Percentiles rank a stretch among this genome's conserved stretches.
Conservation (phyloP, 1,140 invertebrate genomes). For the Limonius californicus region DNA sequence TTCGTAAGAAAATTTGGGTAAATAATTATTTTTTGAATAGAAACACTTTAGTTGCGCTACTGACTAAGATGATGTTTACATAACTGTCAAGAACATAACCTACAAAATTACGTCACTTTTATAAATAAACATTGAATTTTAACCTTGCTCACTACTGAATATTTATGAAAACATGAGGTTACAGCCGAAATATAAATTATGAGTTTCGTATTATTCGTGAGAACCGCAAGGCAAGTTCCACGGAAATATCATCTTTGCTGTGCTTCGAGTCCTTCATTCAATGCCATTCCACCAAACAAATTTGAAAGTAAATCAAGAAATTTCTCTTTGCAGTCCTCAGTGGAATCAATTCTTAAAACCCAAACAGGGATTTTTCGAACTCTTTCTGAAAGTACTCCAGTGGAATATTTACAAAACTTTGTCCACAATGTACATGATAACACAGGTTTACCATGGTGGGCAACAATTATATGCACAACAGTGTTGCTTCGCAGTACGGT, state of each 20-base stretch:
- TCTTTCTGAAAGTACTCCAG: constrained; percentile 62
- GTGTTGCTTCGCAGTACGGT: constrained; percentile 60
- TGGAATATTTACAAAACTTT: constrained; percentile 61
- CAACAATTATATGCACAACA: constrained; percentile 67
- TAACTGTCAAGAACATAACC: too few relatives aligned
- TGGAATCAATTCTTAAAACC: constrained; percentile 50
- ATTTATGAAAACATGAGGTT: too few relatives aligned
- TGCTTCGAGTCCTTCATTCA: not conserved
- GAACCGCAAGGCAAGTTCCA: too few relatives aligned
- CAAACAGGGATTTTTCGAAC: constrained; percentile 52
- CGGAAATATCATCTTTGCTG: not conserved
- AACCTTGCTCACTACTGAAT: too few relatives aligned
- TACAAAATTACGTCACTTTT: too few relatives aligned
- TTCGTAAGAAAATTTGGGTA: too few relatives aligned
- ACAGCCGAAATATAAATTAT: too few relatives aligned
- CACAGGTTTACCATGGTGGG: constrained; percentile 80
- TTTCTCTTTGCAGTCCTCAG: constrained; percentile 49
- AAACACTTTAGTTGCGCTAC: too few relatives aligned
- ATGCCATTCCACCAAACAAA: not conserved
- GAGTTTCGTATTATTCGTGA: too few relatives aligned
- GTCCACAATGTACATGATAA: constrained; percentile 64
- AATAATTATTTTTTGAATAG: too few relatives aligned
- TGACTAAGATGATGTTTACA: too few relatives aligned
- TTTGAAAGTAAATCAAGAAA: constrained; percentile 21
- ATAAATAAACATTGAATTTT: too few relatives aligned